These are phyloP conservation scores for Brachystomella parvula DNA, from an alignment of 1,140 invertebrate species.

Conservation along the genomic window DNA sequence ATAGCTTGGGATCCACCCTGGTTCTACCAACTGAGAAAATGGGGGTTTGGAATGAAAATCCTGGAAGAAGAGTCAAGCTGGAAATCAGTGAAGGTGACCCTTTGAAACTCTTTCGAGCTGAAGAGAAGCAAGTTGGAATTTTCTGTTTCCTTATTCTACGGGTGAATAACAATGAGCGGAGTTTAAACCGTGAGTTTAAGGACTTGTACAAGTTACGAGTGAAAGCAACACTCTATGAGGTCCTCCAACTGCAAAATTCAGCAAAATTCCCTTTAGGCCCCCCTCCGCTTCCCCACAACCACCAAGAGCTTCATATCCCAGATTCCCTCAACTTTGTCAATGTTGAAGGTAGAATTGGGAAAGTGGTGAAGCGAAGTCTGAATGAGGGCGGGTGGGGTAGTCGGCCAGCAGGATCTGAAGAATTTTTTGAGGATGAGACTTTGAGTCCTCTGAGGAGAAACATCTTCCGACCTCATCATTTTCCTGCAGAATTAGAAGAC, in stretches of 20 bases:
- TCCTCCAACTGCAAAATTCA: not conserved
- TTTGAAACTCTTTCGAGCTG: conserved; percentile 86
- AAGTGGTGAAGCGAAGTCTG: no score
- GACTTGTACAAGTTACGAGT: conserved; percentile 74
- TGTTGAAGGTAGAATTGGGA: no score
- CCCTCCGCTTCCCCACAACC: no score
- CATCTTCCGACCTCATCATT: no score
- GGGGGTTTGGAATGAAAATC: conserved; percentile 55
- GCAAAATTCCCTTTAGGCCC: no score
- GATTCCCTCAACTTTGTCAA: no score
- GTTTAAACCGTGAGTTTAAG: conserved; percentile 84
- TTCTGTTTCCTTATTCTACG: conserved; percentile 85
- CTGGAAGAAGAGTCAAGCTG: conserved; percentile 55
- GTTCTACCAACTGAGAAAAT: conserved; percentile 57
- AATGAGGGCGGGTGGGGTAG: no score
- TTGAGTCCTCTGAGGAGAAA: no score
- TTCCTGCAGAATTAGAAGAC: no score
- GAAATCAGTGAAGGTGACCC: conserved; percentile 75
- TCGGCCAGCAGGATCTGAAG: no score
- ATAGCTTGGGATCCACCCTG: conserved; percentile 77
- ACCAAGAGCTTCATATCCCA: no score
- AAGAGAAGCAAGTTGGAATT: conserved; percentile 75
- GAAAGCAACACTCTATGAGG: conserved; percentile 55
- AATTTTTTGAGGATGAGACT: no score
- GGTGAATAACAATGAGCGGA: conserved; percentile 60